These are phyloP conservation scores for Crenuchus spilurus DNA, from an alignment of 2,797 vertebrate species.

Conservation along the genomic window DNA sequence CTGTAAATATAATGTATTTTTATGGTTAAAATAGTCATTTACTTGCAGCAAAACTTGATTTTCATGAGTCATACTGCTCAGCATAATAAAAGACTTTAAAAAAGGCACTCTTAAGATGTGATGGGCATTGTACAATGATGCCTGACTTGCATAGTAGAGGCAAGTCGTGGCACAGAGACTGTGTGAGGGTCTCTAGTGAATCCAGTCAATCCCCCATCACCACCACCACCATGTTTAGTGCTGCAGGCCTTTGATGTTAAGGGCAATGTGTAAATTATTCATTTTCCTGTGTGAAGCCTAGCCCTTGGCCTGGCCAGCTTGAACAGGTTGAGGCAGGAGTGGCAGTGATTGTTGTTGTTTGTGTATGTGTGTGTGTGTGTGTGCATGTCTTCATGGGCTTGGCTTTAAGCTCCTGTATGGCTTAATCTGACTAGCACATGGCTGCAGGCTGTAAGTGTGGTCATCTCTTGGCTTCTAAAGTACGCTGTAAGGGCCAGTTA, in stretches of 20 bases:
- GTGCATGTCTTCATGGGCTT: slow-evolving; percentile 34
- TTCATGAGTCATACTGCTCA: no score
- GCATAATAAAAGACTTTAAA: no score
- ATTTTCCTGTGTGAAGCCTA: slow-evolving; percentile 72
- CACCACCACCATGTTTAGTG: slow-evolving; percentile 67
- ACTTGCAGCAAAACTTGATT: no score
- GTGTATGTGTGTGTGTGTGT: slow-evolving; percentile 23
- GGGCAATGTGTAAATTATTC: slow-evolving; percentile 77
- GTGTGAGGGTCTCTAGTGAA: no score
- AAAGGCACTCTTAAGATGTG: no score
- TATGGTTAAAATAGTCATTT: no score
- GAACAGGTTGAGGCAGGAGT: slow-evolving; percentile 64
- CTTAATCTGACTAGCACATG: slow-evolving; percentile 35
- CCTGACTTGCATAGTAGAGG: neutral
- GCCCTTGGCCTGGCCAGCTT: slow-evolving; percentile 65
- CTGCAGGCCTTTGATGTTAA: slow-evolving; percentile 77
- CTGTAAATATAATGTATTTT: no score
- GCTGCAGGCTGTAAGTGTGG: neutral
- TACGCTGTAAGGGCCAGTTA: neutral
- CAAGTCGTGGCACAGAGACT: neutral
- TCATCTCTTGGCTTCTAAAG: neutral
- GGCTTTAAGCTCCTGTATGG: slow-evolving; percentile 34
- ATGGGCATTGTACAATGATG: neutral
- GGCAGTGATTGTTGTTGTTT: slow-evolving; percentile 38
- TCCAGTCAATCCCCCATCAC: no score